Conservation (phyloP, 2,113 vertebrate species). For the Noturus placidus region DNA sequence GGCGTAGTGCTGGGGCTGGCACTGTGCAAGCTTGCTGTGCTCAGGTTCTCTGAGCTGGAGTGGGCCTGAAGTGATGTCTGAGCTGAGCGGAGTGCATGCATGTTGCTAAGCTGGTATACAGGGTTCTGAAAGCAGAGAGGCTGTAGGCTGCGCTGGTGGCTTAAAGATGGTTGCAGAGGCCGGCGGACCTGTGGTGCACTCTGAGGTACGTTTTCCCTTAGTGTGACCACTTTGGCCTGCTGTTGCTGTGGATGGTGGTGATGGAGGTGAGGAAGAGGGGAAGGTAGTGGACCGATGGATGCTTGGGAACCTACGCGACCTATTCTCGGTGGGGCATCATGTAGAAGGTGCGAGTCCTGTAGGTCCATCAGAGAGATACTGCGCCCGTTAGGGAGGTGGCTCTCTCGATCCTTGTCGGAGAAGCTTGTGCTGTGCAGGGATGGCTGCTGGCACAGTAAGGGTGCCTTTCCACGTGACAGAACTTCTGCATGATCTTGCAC, state of each 20-base stretch:
- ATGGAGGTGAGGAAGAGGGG: slow-evolving; percentile 52
- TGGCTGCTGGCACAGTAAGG: slow-evolving; percentile 78
- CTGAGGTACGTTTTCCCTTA: slow-evolving; percentile 81
- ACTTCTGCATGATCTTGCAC: slow-evolving; percentile 75
- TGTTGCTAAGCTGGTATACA: slow-evolving; percentile 90
- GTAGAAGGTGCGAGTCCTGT: slow-evolving; percentile 77
- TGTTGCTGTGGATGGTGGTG: slow-evolving; percentile 50
- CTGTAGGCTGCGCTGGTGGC: slow-evolving; percentile 85
- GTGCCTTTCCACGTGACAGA: slow-evolving; percentile 74
- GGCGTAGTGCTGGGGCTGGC: slow-evolving; percentile 77
- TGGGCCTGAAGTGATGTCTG: slow-evolving; percentile 62
- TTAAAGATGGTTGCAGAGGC: slow-evolving; percentile 81
- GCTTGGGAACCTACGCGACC: slow-evolving; percentile 80
- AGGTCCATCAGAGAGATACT: slow-evolving; percentile 95
- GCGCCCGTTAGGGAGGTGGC: slow-evolving; percentile 78
- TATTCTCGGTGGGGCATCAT: slow-evolving; percentile 78
- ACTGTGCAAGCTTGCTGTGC: slow-evolving; percentile 85
- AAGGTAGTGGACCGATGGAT: slow-evolving; percentile 68
- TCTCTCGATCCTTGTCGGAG: slow-evolving; percentile 80
- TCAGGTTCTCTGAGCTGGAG: slow-evolving; percentile 93
- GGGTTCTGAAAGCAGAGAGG: slow-evolving; percentile 96
- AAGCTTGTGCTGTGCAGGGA: slow-evolving; percentile 80
- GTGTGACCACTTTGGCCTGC: slow-evolving; percentile 70
- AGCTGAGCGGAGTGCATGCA: slow-evolving; percentile 47
- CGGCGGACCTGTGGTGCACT: slow-evolving; percentile 88